phyloP scores from a whole-genome alignment of 2,888 invertebrate genomes.

The Apomyelois bistriatella region DNA sequence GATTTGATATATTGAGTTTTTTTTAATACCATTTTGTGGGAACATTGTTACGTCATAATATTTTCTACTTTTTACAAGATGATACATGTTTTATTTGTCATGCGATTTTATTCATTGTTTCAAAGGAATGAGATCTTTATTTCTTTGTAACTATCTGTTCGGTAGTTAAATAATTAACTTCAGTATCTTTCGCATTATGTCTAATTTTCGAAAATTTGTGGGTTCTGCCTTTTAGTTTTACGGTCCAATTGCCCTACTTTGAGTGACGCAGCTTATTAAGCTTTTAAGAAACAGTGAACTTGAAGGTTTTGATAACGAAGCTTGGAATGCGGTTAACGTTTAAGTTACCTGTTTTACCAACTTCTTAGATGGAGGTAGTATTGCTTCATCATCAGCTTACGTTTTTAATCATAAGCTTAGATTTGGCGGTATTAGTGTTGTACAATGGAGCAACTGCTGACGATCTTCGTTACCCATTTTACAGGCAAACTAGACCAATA shows the following conservation, averaged over 20 bases:
- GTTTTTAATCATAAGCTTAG: too few species aligned
- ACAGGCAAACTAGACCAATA: too few species aligned
- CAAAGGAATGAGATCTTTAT: not conserved
- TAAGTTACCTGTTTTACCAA: not conserved
- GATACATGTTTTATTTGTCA: not conserved
- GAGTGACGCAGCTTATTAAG: conserved; percentile 6
- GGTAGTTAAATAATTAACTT: not conserved
- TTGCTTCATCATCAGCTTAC: too few species aligned
- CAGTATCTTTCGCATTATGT: conserved; percentile 1
- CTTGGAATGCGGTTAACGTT: not conserved
- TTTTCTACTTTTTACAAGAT: conserved; percentile 18
- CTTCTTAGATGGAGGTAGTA: too few species aligned
- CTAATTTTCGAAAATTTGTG: conserved; percentile 15
- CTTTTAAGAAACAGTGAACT: not conserved
- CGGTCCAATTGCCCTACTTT: not conserved
- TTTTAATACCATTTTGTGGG: conserved; percentile 27
- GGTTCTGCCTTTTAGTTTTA: conserved; percentile 7
- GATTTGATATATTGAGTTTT: conserved; percentile 32
- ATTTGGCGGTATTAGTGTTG: too few species aligned
- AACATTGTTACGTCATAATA: conserved; percentile 17
- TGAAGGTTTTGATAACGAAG: not conserved
- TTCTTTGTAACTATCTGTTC: not conserved
- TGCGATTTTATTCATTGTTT: not conserved
- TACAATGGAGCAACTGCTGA: too few species aligned
- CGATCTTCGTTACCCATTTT: too few species aligned